phyloP scores from a whole-genome alignment of 2,888 invertebrate genomes.

The Phyllotreta striolata region DNA sequence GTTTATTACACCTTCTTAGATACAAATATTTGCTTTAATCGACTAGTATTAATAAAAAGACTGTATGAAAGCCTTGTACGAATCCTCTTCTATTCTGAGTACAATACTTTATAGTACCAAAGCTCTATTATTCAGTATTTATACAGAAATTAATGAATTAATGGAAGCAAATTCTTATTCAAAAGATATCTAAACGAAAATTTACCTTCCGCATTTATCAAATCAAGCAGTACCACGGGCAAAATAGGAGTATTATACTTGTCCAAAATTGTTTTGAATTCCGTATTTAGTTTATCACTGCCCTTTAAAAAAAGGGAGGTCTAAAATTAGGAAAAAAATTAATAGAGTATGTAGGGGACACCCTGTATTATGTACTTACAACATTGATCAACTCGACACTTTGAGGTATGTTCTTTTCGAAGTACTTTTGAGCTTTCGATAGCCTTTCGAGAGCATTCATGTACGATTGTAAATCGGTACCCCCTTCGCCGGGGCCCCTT shows the following conservation, averaged over 20 bases:
- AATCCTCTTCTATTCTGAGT: too few relatives aligned
- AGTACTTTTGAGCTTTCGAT: constrained; percentile 88
- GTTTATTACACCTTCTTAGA: too few relatives aligned
- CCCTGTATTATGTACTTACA: constrained; percentile 63
- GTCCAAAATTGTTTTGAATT: constrained; percentile 86
- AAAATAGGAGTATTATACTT: constrained; percentile 87
- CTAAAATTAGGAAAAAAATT: constrained; percentile 61
- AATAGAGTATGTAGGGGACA: not conserved
- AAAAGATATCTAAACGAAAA: constrained; percentile 9
- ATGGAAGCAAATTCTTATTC: not conserved
- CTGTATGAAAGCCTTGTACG: too few relatives aligned
- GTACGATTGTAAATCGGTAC: constrained; percentile 64
- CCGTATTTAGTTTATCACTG: constrained; percentile 83
- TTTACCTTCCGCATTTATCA: constrained; percentile 68
- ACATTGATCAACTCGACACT: constrained; percentile 94
- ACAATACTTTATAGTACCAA: too few relatives aligned
- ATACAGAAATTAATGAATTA: not conserved
- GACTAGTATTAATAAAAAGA: too few relatives aligned
- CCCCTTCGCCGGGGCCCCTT: constrained; percentile 77
- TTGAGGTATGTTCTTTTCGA: constrained; percentile 90
- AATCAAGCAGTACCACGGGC: constrained; percentile 86
- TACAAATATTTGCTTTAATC: too few relatives aligned
- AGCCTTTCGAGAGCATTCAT: constrained; percentile 83
- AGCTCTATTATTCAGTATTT: too few relatives aligned
- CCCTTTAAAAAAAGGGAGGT: constrained; percentile 82